Evolutionary conservation across 1,140 invertebrate species (phyloP).

Genomic region (Drosophila seguyi): DNA sequence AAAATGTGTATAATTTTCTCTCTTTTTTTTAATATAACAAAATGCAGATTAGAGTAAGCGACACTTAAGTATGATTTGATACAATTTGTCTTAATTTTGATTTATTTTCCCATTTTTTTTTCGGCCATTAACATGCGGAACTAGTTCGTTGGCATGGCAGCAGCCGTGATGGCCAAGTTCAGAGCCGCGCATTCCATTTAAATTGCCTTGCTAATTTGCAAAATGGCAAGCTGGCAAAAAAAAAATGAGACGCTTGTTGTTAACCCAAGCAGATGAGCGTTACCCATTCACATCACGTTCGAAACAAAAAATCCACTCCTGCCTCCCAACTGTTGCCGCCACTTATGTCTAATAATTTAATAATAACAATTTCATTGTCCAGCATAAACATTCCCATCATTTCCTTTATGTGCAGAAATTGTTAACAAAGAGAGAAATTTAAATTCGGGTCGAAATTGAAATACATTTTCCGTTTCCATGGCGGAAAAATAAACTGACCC

Average conservation of each 20-base stretch:
- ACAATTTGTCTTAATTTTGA: slow-evolving; percentile 11
- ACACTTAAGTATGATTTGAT: neutral
- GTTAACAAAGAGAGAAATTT: slow-evolving; percentile 10
- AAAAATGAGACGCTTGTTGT: slow-evolving; percentile 34
- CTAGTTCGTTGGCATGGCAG: slow-evolving; percentile 23
- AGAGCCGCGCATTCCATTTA: slow-evolving; percentile 33
- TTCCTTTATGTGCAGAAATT: slow-evolving; percentile 52
- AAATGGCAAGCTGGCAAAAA: slow-evolving; percentile 14
- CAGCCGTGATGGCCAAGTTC: slow-evolving; percentile 16
- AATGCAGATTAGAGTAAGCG: too few relatives aligned
- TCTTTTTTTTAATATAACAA: too few relatives aligned
- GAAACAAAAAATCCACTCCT: slow-evolving; percentile 6
- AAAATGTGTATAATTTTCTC: too few relatives aligned
- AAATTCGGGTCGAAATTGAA: slow-evolving; percentile 32
- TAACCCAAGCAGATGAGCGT: slow-evolving; percentile 47
- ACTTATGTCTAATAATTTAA: slow-evolving; percentile 58
- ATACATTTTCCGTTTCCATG: slow-evolving; percentile 31
- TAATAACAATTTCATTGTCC: slow-evolving; percentile 58
- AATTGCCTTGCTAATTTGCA: slow-evolving; percentile 53
- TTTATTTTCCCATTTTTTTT: slow-evolving; percentile 2
- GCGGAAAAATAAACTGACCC: slow-evolving; percentile 9
- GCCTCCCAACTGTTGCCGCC: slow-evolving; percentile 25
- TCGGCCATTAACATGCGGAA: slow-evolving; percentile 25
- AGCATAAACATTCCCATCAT: slow-evolving; percentile 54
- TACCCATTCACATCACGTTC: slow-evolving; percentile 52